Base-by-base conservation (phyloP, 2,113 vertebrate species). In the Ctenomys sociabilis region DNA sequence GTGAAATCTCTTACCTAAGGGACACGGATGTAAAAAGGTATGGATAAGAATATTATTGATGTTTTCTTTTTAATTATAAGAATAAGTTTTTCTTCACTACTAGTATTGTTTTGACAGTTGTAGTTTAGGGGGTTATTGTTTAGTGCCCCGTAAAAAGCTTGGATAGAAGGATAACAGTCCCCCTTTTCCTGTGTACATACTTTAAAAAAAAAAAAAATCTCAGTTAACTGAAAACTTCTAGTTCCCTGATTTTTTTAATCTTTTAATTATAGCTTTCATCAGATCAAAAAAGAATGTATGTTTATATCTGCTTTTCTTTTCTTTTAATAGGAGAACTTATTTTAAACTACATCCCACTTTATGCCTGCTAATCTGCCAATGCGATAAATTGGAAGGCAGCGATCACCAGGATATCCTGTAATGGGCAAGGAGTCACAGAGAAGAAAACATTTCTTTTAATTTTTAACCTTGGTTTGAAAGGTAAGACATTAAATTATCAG, bases 341-440 rank as follows among this genome's bases (percentile, higher is more conserved):
- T 98, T 96, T 92, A 92, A 96, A 28, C 45, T 97, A 73, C 95
- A 43, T 90, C 87, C 97, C 95, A 37, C 96, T 95, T 97, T 96
- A 82, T 83, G 97, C 95, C 97, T 97, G 97, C 95, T 97, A 86
- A 94, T 97, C 98, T 98, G 97, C 97, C 97, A 96, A 98, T 98
- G 97, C 95, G 84, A 92, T 98, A 97, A 97, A 97, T 93, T 97
- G 97, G 98, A 98, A 98, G 96, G 96, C 97, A 98, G 85, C 97
- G 98, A 98, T 98, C 98, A 95, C 98, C 98, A 98, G 98, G 97
- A 98, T 98, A 98, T 98, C 98, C 99, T 99, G 99, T 99, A 99
- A 99, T 99, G 99, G 99, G 99, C 99, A 98, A 99, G 98, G 98
- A 99, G 98, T 98, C 98, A 98, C 98, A 98, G 98, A 99, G 98